Evolutionary conservation across 92 coral and sea anemone species (phyloP).

Genomic region (Micromussa lordhowensis): DNA sequence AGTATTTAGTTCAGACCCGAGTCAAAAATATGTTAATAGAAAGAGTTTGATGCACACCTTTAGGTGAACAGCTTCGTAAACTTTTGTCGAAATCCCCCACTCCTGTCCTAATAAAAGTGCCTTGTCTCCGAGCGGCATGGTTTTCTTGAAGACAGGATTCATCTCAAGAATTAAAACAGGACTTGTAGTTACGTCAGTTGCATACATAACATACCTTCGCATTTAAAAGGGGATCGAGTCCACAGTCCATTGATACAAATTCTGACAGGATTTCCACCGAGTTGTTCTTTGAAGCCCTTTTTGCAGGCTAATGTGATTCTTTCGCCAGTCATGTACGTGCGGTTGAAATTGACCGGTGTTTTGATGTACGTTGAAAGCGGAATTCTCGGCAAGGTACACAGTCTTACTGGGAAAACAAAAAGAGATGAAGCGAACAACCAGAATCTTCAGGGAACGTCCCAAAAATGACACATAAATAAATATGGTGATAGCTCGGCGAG

Average conservation of each 20-base stretch:
- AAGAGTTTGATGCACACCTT: too few relatives aligned
- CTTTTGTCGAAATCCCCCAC: too few relatives aligned
- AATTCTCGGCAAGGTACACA: constrained; percentile 57
- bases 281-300: constrained; percentile 58
- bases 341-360: constrained; percentile 38
- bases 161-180: too few relatives aligned
- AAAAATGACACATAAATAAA: too few relatives aligned
- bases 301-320: constrained; percentile 72
- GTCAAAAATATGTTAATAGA: too few relatives aligned
- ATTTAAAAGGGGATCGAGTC: constrained; percentile 83
- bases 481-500: too few relatives aligned
- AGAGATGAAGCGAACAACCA: neutral
- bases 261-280: constrained; percentile 47
- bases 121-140: too few relatives aligned
- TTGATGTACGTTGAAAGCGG: constrained; percentile 76
- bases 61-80: too few relatives aligned
- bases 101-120: too few relatives aligned
- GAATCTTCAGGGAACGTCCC: neutral
- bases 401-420: constrained; percentile 41
- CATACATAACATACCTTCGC: constrained; percentile 63
- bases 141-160: too few relatives aligned
- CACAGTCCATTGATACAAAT: constrained; percentile 82
- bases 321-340: constrained; percentile 72
- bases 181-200: too few relatives aligned
- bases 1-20: too few relatives aligned